phyloP scores from a whole-genome alignment of 2,113 vertebrate species.

The Ptilorrhoa leucosticta region DNA sequence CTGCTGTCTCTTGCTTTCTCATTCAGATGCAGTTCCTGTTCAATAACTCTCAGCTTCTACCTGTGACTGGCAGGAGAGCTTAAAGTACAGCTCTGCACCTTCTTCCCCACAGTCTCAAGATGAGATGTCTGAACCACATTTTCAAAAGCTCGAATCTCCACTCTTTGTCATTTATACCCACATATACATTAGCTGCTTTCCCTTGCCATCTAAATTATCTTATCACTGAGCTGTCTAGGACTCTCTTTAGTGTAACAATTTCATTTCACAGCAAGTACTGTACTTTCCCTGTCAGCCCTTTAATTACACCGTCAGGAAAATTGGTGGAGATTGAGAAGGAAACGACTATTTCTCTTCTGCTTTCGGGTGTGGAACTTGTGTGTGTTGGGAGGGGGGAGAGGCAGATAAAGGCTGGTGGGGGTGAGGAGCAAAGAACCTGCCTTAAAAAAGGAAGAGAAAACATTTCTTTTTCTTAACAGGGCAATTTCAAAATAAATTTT shows the following conservation, averaged over 20 bases:
- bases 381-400: neutral
- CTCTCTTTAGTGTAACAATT: conserved; percentile 56
- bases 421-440: neutral
- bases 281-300: conserved; percentile 61
- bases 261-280: conserved; percentile 63
- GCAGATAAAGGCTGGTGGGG: neutral
- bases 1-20: conserved; percentile 1
- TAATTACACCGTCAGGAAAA: conserved; percentile 60
- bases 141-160: conserved; percentile 19
- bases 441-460: neutral
- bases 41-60: neutral
- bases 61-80: conserved; percentile 35
- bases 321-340: conserved; percentile 40
- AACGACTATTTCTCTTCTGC: conserved; percentile 17
- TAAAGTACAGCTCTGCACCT: neutral
- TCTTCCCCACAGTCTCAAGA: conserved; percentile 43
- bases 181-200: conserved; percentile 60
- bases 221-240: conserved; percentile 72
- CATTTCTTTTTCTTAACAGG: neutral
- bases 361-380: neutral
- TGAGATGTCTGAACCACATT: neutral
- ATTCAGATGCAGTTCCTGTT: conserved; percentile 5
- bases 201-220: conserved; percentile 71
- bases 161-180: conserved; percentile 57
- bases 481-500: neutral